Conservation (phyloP, 2,797 vertebrate genomes). For the Lagodon rhomboides region DNA sequence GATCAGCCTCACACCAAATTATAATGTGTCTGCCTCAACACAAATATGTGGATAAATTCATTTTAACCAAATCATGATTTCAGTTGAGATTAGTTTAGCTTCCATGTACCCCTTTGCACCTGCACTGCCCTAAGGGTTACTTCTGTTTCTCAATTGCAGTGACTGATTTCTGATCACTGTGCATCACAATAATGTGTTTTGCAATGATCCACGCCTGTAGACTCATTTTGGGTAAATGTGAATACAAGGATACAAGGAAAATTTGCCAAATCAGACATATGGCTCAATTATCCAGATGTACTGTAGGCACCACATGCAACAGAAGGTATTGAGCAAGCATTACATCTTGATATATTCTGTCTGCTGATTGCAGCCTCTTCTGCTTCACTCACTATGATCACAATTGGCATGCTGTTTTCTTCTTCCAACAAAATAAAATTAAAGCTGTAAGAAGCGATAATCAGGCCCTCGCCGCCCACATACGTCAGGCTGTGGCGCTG, state of each 20-base stretch:
- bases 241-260: slow-evolving; percentile 14
- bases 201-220: slow-evolving; percentile 1
- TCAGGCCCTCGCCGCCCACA: too few species aligned
- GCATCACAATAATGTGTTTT: slow-evolving; percentile 34
- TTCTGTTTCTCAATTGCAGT: slow-evolving; percentile 8
- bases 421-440: too few species aligned
- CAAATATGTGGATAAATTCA: background rate
- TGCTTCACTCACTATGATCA: slow-evolving; percentile 34
- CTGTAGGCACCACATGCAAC: slow-evolving; percentile 55
- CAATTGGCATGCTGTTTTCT: background rate
- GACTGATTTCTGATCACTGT: slow-evolving; percentile 23
- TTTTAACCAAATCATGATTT: background rate
- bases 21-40: background rate
- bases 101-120: background rate
- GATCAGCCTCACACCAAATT: background rate
- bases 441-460: too few species aligned
- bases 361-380: slow-evolving; percentile 54
- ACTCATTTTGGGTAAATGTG: slow-evolving; percentile 25
- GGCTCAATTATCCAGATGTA: slow-evolving; percentile 62
- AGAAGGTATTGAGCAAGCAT: slow-evolving; percentile 52
- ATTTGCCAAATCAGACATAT: slow-evolving; percentile 54
- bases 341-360: slow-evolving; percentile 57
- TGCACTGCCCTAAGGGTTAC: background rate
- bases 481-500: too few species aligned
- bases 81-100: background rate